These are phyloP conservation scores for Nothocercus nigrocapillus DNA, from an alignment of 2,113 vertebrate genomes.

Conservation along the genomic window DNA sequence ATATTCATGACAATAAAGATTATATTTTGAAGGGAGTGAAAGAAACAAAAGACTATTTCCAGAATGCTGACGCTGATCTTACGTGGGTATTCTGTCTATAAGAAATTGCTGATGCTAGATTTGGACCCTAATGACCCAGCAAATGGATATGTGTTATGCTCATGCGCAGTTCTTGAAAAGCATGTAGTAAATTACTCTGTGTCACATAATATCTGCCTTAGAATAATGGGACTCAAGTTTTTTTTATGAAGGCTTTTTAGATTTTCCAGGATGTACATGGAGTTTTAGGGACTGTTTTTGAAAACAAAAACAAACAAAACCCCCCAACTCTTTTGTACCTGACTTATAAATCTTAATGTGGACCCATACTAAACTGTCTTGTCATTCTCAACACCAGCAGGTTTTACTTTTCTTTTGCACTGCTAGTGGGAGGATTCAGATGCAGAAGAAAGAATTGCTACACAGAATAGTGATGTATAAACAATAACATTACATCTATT, in stretches of 20 bases:
- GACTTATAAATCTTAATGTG: background rate
- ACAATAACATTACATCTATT: background rate
- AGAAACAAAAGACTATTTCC: background rate
- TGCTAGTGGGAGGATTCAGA: background rate
- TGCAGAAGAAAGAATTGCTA: background rate
- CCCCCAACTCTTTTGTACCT: background rate
- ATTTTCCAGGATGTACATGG: background rate
- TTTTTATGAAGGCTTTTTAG: background rate
- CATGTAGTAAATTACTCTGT: background rate
- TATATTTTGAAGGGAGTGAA: background rate
- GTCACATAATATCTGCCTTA: background rate
- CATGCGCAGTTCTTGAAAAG: fast-evolving
- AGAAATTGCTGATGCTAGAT: background rate
- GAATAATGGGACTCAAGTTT: background rate
- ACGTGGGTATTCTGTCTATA: background rate
- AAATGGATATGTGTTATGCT: fast-evolving
- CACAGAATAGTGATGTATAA: background rate
- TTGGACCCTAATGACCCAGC: background rate
- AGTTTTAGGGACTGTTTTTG: background rate
- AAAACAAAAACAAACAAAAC: background rate
- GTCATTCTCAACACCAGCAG: background rate
- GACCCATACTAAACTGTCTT: background rate
- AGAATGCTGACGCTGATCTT: background rate
- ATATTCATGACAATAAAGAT: background rate
- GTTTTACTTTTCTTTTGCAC: background rate